Conservation (phyloP, 2,113 vertebrate genomes). For the Typhlomys cinereus region DNA sequence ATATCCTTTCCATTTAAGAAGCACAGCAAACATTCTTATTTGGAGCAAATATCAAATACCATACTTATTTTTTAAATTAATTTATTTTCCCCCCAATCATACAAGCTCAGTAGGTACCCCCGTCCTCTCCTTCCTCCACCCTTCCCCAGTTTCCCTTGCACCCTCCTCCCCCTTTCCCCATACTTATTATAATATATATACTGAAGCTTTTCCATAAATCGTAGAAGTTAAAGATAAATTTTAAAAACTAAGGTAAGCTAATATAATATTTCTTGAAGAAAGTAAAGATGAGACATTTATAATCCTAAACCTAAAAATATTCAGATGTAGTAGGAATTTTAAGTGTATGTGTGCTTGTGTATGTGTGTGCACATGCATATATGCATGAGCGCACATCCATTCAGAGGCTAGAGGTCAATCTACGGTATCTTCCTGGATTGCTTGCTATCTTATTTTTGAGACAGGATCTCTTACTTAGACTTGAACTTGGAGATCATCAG, state of each 20-base stretch:
- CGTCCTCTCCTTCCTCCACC: too few relatives aligned
- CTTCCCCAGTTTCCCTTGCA: too few relatives aligned
- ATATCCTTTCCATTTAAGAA: conserved; percentile 25
- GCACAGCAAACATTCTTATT: background rate
- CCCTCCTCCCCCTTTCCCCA: too few relatives aligned
- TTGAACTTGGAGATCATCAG: background rate
- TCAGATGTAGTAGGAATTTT: conserved; percentile 26
- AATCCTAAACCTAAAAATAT: conserved; percentile 9
- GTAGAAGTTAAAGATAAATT: conserved; percentile 40
- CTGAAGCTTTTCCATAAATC: background rate
- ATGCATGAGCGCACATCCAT: background rate
- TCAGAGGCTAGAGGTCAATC: background rate
- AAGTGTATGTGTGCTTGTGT: too few relatives aligned
- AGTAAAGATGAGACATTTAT: conserved; percentile 25
- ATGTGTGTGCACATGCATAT: background rate
- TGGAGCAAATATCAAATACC: background rate
- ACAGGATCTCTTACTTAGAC: background rate
- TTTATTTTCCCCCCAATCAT: too few relatives aligned
- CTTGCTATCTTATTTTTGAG: too few relatives aligned
- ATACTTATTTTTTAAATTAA: too few relatives aligned
- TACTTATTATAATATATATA: too few relatives aligned
- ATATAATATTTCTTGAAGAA: background rate
- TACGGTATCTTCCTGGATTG: too few relatives aligned
- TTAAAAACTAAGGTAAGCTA: background rate
- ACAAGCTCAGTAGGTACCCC: too few relatives aligned